Evolutionary conservation across 1,140 invertebrate species (phyloP).

Genomic region (Galendromus occidentalis): DNA sequence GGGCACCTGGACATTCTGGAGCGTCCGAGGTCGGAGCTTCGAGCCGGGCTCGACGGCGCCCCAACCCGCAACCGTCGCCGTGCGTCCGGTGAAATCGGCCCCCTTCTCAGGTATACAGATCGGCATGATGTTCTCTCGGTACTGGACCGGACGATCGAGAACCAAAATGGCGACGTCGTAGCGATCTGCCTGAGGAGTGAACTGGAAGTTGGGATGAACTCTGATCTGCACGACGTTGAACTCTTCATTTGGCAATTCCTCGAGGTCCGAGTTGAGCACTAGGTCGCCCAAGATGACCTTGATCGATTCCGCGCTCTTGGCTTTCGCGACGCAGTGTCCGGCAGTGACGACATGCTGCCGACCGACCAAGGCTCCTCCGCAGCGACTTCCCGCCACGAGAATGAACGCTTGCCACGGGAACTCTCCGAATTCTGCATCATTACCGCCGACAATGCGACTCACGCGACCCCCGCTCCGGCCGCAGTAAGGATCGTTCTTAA

Average conservation of each 20-base stretch:
- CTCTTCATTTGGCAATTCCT: constrained; percentile 67
- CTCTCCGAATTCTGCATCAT: constrained; percentile 75
- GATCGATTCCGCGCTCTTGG: constrained; percentile 50
- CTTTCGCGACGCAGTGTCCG: constrained; percentile 74
- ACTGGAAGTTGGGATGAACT: constrained; percentile 84
- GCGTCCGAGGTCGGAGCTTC: constrained; percentile 37
- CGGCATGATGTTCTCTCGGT: constrained; percentile 75
- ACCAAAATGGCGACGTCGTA: constrained; percentile 79
- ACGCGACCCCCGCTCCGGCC: constrained; percentile 40
- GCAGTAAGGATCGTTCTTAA: constrained; percentile 15
- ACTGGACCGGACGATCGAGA: constrained; percentile 60
- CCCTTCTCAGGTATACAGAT: constrained; percentile 78
- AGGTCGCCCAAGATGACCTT: constrained; percentile 80
- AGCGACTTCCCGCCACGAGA: constrained; percentile 67
- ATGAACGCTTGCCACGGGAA: constrained; percentile 94
- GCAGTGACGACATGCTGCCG: constrained; percentile 81
- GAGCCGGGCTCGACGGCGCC: constrained; percentile 57
- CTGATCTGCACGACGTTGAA: constrained; percentile 68
- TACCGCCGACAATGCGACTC: constrained; percentile 73
- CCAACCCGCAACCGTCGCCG: constrained; percentile 81
- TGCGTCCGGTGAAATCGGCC: constrained; percentile 67
- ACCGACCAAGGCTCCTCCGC: constrained; percentile 79
- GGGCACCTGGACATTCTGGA: constrained; percentile 58
- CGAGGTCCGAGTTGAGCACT: constrained; percentile 73
- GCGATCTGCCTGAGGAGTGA: constrained; percentile 60